A percentile compares a stretch with the other conserved stretches of the same genome.
These are phyloP conservation scores for Strigops habroptila DNA, from an alignment of 2,113 vertebrate species.

Conservation along the genomic window DNA sequence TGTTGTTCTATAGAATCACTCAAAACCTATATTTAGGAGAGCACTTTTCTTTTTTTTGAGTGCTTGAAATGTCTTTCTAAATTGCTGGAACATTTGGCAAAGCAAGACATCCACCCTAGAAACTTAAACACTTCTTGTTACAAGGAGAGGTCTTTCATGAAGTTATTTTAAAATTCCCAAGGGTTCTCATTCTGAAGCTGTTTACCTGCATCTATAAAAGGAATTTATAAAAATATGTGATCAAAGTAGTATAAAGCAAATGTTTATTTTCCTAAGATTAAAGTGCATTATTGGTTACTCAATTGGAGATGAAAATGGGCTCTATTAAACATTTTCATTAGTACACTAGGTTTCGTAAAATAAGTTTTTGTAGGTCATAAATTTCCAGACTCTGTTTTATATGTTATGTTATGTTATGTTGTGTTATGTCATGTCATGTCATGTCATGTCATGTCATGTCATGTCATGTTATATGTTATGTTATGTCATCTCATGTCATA, in stretches of 20 bases:
- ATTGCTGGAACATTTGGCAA: background rate
- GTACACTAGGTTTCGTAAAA: background rate
- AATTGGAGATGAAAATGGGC: background rate
- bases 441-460: background rate
- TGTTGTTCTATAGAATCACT: background rate
- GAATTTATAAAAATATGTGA: background rate
- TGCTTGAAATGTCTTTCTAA: background rate
- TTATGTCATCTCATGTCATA: no score
- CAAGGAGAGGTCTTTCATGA: background rate
- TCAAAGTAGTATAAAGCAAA: background rate
- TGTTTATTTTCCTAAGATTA: background rate
- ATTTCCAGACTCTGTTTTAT: background rate
- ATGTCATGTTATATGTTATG: no score
- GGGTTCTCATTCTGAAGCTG: background rate
- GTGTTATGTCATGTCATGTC: no score
- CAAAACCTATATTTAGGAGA: background rate
- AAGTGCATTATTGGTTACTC: background rate
- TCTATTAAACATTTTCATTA: background rate
- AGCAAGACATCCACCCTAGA: background rate
- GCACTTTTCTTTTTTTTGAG: background rate
- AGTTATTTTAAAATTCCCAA: background rate
- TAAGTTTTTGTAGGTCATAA: background rate
- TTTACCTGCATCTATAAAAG: background rate
- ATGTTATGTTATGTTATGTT: background rate
- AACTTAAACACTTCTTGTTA: background rate